Conservation (phyloP, 2,797 vertebrate species). For the Anguilla obscura region DNA sequence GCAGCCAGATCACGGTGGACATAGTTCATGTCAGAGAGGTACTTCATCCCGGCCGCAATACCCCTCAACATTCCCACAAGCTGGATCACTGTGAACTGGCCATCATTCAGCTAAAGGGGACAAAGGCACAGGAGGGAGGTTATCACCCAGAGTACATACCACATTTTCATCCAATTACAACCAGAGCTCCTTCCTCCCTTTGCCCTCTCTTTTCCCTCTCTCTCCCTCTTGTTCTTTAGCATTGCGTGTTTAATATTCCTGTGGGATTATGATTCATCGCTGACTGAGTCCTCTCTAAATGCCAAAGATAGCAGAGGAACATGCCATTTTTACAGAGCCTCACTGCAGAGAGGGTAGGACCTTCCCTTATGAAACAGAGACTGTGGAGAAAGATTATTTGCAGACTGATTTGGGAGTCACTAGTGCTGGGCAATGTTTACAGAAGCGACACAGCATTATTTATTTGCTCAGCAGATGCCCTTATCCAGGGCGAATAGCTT, state of each 20-base stretch:
- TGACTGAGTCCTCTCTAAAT: constrained; percentile 63
- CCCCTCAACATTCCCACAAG: constrained; percentile 95
- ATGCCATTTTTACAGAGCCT: constrained; percentile 44
- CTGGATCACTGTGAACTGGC: constrained; percentile 98
- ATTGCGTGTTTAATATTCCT: constrained; percentile 55
- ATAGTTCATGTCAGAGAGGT: constrained; percentile 97
- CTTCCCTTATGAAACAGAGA: constrained; percentile 45
- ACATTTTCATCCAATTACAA: constrained; percentile 11
- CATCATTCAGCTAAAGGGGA: constrained; percentile 85
- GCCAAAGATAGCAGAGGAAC: constrained; percentile 52
- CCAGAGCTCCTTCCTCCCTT: not conserved
- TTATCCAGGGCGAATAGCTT: not conserved
- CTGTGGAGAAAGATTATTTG: constrained; percentile 42
- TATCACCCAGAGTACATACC: not conserved
- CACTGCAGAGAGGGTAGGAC: constrained; percentile 39
- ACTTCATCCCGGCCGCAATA: constrained; percentile 97
- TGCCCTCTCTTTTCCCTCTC: not conserved
- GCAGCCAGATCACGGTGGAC: constrained; percentile 96
- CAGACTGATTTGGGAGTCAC: constrained; percentile 41
- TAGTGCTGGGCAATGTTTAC: constrained; percentile 24
- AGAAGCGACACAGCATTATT: constrained; percentile 33
- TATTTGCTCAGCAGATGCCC: not conserved
- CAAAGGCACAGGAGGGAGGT: constrained; percentile 29
- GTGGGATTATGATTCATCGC: constrained; percentile 54
- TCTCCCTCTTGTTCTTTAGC: constrained; percentile 30